Evolutionary conservation across 2,888 invertebrate species (phyloP), one percentile per base, ranked within the genome.

Genomic region (Oscheius sp.): DNA sequence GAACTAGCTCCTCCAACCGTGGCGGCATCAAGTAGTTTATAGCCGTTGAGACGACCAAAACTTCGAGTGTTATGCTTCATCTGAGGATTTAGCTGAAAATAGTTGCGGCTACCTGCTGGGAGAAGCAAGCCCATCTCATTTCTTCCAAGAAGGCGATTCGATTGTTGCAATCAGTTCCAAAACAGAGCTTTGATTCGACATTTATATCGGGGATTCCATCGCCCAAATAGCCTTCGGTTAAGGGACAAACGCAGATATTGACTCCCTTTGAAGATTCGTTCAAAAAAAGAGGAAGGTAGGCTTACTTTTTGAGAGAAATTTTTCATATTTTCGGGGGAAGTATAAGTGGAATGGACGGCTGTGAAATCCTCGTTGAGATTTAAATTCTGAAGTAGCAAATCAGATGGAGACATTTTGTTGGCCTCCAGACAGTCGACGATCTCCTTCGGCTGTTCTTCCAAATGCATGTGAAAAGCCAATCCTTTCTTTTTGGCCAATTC

Each of bases 141-240:
- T 85, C 86, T 57, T 85, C 86, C 17, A 84, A 34, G 46, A 85
- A 78, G 17, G 79, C 75, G 29, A 85, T 78, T 46, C 86, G 74
- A 53, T 85, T 83, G 46, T 85, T 85, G 71, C 86, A 86, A 65
- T 85, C 86, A 0, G 86, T 83, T 12, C 86, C 86, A n/a, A 85
- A 75, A 31, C 79, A 82, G 48, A 85, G 55, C 10, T 66, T 69
- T 27, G 79, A 70, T 25, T 64, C 61, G 27, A 75, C 76, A 37
- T 53, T 73, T 50, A 85, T 55, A 20, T 63, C 45, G 0, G 85
- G 85, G 6, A 85, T 77, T 1, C 85, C 85, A 63, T 85, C 85
- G 1, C 85, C 85, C 5, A 85, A 71, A 48, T 83, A 85, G n/a
- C 84, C 83, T 75, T 85, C 86, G 2, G 86, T 85, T 42, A 78